These are phyloP conservation scores for Tachycineta bicolor DNA, from an alignment of 2,113 vertebrate genomes.

Conservation along the genomic window DNA sequence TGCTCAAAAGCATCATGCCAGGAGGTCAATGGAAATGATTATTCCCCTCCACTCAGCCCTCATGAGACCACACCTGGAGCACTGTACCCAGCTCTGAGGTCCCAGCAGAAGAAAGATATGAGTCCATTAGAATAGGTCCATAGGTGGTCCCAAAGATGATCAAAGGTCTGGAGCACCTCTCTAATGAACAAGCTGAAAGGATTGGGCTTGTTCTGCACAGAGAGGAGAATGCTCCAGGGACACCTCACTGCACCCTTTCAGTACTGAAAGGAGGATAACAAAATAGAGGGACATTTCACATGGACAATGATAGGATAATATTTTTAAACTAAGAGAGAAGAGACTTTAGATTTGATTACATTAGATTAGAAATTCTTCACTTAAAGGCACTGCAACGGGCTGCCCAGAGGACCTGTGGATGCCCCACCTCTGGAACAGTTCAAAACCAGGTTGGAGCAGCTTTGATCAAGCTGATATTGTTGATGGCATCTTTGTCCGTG, in stretches of 20 bases:
- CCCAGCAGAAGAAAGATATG: neutral
- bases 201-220: neutral
- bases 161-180: neutral
- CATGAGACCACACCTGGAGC: too few relatives aligned
- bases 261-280: neutral
- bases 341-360: neutral
- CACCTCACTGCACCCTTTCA: neutral
- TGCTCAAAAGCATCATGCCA: neutral
- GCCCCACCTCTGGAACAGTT: neutral
- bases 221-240: neutral
- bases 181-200: neutral
- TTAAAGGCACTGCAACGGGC: neutral
- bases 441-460: neutral
- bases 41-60: neutral
- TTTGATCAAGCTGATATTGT: neutral
- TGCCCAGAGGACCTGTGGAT: neutral
- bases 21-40: neutral
- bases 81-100: neutral
- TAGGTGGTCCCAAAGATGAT: fast-evolving
- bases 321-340: neutral
- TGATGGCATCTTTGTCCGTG: neutral
- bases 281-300: neutral
- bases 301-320: neutral
- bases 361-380: neutral
- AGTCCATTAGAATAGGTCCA: neutral